Conservation (phyloP, 2,113 vertebrate species). For the Mesembrinibis cayennensis region DNA sequence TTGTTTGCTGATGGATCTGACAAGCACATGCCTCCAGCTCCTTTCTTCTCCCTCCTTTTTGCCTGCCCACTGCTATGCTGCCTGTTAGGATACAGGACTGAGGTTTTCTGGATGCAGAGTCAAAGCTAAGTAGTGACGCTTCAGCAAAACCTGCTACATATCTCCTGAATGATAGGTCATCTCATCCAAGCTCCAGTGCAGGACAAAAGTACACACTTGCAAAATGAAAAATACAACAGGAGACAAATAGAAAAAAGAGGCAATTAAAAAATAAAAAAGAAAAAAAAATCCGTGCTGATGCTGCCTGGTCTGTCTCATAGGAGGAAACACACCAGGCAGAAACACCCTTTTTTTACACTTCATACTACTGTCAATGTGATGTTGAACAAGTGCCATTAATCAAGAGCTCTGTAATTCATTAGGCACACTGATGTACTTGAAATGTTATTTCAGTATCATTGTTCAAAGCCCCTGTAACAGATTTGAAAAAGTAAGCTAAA, state of each 20-base stretch:
- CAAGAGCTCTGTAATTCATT: slow-evolving; percentile 64
- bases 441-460: slow-evolving; percentile 60
- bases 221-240: not conserved
- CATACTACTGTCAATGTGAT: slow-evolving; percentile 42
- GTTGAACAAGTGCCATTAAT: slow-evolving; percentile 66
- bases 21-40: not conserved
- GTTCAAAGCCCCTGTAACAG: slow-evolving; percentile 46
- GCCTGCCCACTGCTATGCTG: not conserved
- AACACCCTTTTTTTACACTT: not conserved
- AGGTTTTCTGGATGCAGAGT: not conserved
- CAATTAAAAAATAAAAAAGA: not conserved
- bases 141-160: not conserved
- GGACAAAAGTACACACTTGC: not conserved
- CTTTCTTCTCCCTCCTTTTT: not conserved
- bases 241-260: not conserved
- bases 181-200: not conserved
- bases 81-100: not conserved
- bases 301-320: not conserved
- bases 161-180: not conserved
- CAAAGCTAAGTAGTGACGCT: not conserved
- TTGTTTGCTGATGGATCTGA: slow-evolving; percentile 6
- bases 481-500: not conserved
- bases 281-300: not conserved
- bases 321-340: slow-evolving; percentile 3
- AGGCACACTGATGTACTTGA: slow-evolving; percentile 55